Percentiles rank a stretch among this genome's conserved stretches.
Evolutionary conservation across 2,797 vertebrate species (phyloP).

Genomic region (Cirrhinus mrigala): DNA sequence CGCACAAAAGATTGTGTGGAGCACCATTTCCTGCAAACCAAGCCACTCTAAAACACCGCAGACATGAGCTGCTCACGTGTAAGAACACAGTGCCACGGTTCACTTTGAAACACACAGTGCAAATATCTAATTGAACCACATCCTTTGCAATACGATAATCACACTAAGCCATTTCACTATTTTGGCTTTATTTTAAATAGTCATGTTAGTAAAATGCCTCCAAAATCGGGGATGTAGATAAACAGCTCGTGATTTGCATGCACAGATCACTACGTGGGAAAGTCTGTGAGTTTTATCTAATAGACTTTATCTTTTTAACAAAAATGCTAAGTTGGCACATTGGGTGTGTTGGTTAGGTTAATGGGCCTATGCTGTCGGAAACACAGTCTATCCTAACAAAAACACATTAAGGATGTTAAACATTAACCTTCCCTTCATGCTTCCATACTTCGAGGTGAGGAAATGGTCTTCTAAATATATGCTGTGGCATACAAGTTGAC

Average conservation of each 20-base stretch:
- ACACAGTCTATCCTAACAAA: conserved; percentile 9
- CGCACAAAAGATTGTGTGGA: not conserved
- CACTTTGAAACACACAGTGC: not conserved
- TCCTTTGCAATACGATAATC: not conserved
- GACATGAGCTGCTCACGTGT: not conserved
- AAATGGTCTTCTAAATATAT: conserved; percentile 10
- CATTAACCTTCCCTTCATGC: conserved; percentile 10
- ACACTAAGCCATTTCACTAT: not conserved
- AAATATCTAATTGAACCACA: not conserved
- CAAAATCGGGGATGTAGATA: not conserved
- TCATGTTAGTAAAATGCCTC: not conserved
- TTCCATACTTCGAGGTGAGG: not conserved
- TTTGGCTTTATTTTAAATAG: not conserved
- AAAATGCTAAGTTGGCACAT: not conserved
- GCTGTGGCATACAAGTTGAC: not conserved
- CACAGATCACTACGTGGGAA: conserved; percentile 32
- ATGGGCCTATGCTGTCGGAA: not conserved
- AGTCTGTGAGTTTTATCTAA: conserved; percentile 26
- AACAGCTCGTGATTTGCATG: not conserved
- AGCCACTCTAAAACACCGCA: not conserved
- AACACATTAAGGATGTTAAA: conserved; percentile 33
- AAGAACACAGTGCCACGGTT: not conserved
- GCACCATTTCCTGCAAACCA: not conserved
- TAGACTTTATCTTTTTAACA: conserved; percentile 17
- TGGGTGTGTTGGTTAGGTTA: not conserved